Conservation (phyloP, 2,888 invertebrate genomes). For the Drosophila affinis region DNA sequence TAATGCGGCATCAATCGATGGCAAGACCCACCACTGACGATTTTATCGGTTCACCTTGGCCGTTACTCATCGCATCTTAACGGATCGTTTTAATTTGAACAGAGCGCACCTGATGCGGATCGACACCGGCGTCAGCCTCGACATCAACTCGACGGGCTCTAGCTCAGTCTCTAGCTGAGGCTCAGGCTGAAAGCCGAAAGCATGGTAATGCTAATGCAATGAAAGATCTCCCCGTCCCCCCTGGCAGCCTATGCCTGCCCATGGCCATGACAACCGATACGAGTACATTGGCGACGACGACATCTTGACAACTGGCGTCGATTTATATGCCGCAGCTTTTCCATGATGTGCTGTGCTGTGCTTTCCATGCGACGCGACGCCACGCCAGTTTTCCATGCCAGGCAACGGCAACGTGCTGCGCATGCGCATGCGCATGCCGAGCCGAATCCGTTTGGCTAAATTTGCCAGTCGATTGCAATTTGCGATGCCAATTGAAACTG, state of each 20-base stretch:
- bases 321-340: conserved; percentile 60
- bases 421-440: conserved; percentile 34
- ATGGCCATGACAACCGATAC: conserved; percentile 31
- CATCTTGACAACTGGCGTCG: conserved; percentile 66
- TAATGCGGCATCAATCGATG: conserved; percentile 32
- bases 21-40: conserved; percentile 24
- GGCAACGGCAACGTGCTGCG: conserved; percentile 46
- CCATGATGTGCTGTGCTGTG: conserved; percentile 16
- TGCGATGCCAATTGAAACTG: conserved; percentile 51
- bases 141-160: too few species aligned
- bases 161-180: too few species aligned
- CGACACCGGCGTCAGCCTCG: neutral
- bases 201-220: conserved; percentile 19
- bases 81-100: conserved; percentile 59
- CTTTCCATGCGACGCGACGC: conserved; percentile 8
- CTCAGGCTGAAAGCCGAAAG: too few species aligned
- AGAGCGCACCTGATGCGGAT: conserved; percentile 47
- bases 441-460: conserved; percentile 26
- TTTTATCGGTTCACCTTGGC: conserved; percentile 24
- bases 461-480: conserved; percentile 23
- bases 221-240: neutral
- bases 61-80: conserved; percentile 53
- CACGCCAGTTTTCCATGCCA: conserved; percentile 3
- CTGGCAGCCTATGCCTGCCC: conserved; percentile 27
- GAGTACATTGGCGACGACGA: conserved; percentile 37